phyloP scores from a whole-genome alignment of 1,140 invertebrate species.

The Drosophila ficusphila region DNA sequence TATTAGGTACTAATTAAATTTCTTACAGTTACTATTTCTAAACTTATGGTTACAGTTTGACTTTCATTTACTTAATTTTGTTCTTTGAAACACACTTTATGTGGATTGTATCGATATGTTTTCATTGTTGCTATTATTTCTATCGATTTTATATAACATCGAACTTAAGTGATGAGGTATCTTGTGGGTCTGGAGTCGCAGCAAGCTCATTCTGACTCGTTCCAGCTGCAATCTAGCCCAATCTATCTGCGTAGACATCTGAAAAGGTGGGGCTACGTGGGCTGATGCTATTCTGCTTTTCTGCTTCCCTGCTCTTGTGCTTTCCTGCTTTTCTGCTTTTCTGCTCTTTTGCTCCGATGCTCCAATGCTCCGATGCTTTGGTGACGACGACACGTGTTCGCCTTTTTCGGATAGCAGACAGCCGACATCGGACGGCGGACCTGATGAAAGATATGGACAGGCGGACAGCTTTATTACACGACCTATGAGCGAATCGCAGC shows the following conservation, averaged over 20 bases:
- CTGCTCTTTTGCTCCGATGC: constrained; percentile 35
- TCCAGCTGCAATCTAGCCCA: constrained; percentile 37
- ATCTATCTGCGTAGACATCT: constrained; percentile 50
- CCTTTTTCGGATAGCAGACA: constrained; percentile 33
- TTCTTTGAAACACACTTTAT: no score
- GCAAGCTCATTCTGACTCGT: neutral
- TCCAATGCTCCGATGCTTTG: constrained; percentile 42
- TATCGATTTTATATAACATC: no score
- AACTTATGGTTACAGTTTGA: no score
- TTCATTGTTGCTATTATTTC: no score
- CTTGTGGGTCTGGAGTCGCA: neutral
- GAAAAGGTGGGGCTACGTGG: constrained; percentile 50
- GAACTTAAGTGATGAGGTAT: no score
- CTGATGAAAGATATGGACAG: constrained; percentile 4
- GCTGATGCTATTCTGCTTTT: constrained; percentile 24
- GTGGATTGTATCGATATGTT: no score
- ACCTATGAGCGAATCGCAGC: constrained; percentile 32
- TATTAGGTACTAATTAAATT: no score
- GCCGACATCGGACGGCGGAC: constrained; percentile 39
- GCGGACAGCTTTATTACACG: constrained; percentile 46
- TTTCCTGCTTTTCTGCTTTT: constrained; percentile 13
- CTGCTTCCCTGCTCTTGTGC: constrained; percentile 26
- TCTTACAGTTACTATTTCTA: no score
- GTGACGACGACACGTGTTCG: constrained; percentile 74
- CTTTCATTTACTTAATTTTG: no score